Base-by-base conservation (phyloP, 2,113 vertebrate genomes). In the Turnix velox region DNA sequence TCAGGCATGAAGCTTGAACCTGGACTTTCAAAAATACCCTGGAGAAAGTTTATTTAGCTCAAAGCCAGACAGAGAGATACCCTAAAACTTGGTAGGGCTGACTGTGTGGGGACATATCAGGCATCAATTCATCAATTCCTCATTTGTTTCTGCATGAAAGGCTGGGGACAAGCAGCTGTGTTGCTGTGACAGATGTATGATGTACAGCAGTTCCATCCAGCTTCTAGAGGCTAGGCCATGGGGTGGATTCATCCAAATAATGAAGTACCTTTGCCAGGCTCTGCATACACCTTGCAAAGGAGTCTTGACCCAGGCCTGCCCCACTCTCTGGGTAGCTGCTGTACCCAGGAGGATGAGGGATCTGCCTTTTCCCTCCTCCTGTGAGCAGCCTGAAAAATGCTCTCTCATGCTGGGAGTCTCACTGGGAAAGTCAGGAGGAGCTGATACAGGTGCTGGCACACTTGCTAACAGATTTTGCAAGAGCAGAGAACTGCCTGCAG, bases 331-430 rank as follows among this genome's bases (percentile, higher is more conserved):
- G 12, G 37, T 10, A 84, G 18, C 30, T 54, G 45, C 31, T 15
- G 43, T 7, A 28, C 31, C 1, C 2, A 43, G 54, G 23, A 69
- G 22, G 27, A 39, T 0, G 9, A 37, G 13, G 39, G n/a, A 92
- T 35, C 61, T 55, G 40, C 33, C 39, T 37, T 35, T 42, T n/a
- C 31, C 18, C 48, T 31, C 15, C 59, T 58, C 1, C 43, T 27
- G n/a, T 1, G 18, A 73, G 42, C 72, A 46, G 45, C 48, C 39
- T 19, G 20, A 4, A 43, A 30, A 2, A 27, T 4, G 22, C 0
- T 9, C n/a, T 71, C 33, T 24, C 63, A 4, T 0, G 0, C 1
- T 0, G 1, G 19, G 6, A 14, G 22, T 48, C 58, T 83, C 1
- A 0, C n/a, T 17, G 2, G 12, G 63, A 71, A 68, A 31, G 18